Evolutionary conservation across 2,888 invertebrate genomes (phyloP), one percentile per base, ranked within the genome.

Genomic region (Aleiodes leptofemur): DNA sequence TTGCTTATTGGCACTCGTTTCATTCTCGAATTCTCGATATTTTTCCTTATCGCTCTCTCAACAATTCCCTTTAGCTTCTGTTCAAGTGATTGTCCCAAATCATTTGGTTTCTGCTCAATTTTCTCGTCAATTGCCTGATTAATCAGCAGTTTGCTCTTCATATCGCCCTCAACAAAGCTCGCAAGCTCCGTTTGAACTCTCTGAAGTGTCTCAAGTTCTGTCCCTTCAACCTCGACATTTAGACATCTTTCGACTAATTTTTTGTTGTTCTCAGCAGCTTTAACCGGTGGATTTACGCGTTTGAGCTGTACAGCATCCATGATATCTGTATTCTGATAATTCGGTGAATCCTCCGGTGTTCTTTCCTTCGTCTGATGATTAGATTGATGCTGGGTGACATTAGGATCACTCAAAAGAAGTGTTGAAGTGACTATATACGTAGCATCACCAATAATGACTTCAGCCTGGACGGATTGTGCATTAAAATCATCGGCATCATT

Each of bases 151-250:
- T 80, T 84, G 0, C 81, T 61, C 38, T 82, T 83, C 79, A 88
- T 84, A 13, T 88, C 87, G 3, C 83, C 85, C 9, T 87, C 86
- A 0, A 89, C 81, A 16, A 87, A 89, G 13, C 76, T 70, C 1
- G 86, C 87, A 0, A 89, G 72, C 29, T 86, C 86, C 0, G 79
- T 43, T 59, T 89, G 89, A 9, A 88, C 84, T 3, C 83, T 81
- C 70, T 85, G 86, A 3, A 89, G 71, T 14, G 85, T 80, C 7
- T 83, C 82, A 1, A 86, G 73, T 55, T 88, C 87, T 4, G 85
- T 83, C 0, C 88, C 87, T 56, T 89, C 88, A 8, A 88, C 82
- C 66, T 88, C 87, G 48, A 89, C 87, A 43, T 88, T 88, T 13
- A 89, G 73, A 74, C 89, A 88, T 43, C 84, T 83, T 64, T 89